A percentile compares a stretch with the other conserved stretches of the same genome.
phyloP scores from a whole-genome alignment of 1,140 invertebrate genomes.

The Apolygus lucorum region DNA sequence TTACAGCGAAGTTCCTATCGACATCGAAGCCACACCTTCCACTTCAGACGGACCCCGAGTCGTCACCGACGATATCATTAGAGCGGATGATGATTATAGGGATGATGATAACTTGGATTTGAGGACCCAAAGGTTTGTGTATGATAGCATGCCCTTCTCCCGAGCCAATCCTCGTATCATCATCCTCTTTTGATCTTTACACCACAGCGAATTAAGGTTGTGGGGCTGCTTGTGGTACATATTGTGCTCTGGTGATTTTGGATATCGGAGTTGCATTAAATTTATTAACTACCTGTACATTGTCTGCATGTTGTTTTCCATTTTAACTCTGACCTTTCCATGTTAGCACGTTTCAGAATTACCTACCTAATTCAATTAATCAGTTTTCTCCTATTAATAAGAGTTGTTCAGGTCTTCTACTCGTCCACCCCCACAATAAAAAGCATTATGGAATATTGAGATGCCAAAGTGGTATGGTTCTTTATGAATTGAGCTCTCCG shows the following conservation, averaged over 20 bases:
- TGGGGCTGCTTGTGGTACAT: background rate
- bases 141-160: background rate
- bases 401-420: too few species aligned
- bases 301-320: slow-evolving; percentile 15
- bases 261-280: background rate
- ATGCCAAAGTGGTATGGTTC: too few species aligned
- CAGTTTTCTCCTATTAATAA: too few species aligned
- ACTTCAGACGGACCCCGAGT: background rate
- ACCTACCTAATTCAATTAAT: too few species aligned
- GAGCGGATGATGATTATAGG: slow-evolving; percentile 2
- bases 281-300: background rate
- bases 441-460: too few species aligned
- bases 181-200: too few species aligned
- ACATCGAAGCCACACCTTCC: background rate
- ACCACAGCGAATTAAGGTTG: background rate
- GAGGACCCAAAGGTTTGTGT: background rate
- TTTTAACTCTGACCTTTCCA: too few species aligned
- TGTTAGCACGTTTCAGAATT: too few species aligned
- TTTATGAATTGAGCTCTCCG: too few species aligned
- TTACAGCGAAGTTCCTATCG: background rate
- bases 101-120: background rate
- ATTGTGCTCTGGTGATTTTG: background rate
- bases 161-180: too few species aligned
- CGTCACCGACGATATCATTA: background rate
- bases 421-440: too few species aligned